Evolutionary conservation across 2,113 vertebrate species (phyloP), one percentile per base, ranked within the genome.

Genomic region (Eurypyga helias): DNA sequence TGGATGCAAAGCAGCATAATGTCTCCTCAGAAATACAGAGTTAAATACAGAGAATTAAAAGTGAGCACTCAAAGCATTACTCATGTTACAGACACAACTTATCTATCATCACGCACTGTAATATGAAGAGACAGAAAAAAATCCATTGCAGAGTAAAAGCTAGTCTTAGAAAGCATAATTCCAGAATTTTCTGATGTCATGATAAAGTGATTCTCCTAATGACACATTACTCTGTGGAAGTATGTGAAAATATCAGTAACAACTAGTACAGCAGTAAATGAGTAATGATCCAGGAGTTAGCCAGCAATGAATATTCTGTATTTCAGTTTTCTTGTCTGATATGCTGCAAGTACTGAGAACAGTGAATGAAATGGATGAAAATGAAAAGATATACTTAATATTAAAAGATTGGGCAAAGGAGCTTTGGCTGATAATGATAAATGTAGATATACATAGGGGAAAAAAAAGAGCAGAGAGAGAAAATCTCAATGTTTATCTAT

Each of bases 121-220:
- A 71, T 16, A 83, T 2, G 11, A 78, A 80, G 11, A 86, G 34
- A 69, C 6, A 52, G 57, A 7, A 55, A 87, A 80, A 83, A 57
- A 8, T 23, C 13, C 46, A 60, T 25, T 92, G 51, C 34, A 86
- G 12, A 66, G 80, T 81, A 83, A 89, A 84, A 95, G 54, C 43
- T 60, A 81, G 52, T 41, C 54, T 43, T 65, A 52, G 61, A 89
- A 81, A 97, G 89, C 36, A 51, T 31, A 82, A 57, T 48, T 77
- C 51, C 91, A 43, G 76, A 83, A 83, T 91, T 96, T 91, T 94
- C 29, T 51, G 26, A 86, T 96, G 61, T 51, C 15, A 46, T 31
- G 60, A 94, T 79, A 28, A 89, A 81, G 55, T 54, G 51, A 86
- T 76, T 84, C 52, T 93, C 38, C 65, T 87, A 73, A 88, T 36